These are phyloP conservation scores for Oligia fasciuncula DNA, from an alignment of 2,888 invertebrate genomes.

Conservation along the genomic window DNA sequence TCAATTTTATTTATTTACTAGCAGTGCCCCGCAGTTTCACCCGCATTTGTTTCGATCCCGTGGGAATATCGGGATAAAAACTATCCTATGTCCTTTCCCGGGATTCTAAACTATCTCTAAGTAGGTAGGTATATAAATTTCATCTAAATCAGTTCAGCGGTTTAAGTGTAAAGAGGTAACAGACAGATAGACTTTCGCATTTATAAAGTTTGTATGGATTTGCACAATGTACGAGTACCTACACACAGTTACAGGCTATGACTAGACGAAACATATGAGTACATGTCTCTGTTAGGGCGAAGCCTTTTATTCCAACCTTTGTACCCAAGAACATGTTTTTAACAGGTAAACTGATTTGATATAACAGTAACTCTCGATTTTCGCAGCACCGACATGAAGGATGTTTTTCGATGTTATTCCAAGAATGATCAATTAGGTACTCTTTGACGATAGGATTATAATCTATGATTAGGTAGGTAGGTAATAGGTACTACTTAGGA, in stretches of 20 bases:
- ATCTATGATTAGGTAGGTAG: neutral
- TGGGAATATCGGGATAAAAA: too few species aligned
- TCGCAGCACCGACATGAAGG: neutral
- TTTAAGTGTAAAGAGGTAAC: too few species aligned
- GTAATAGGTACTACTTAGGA: conserved; percentile 21
- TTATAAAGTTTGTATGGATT: neutral
- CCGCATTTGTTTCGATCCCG: too few species aligned
- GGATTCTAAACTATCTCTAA: too few species aligned
- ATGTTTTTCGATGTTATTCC: conserved; percentile 4
- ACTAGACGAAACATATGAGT: neutral
- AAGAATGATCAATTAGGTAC: conserved; percentile 14
- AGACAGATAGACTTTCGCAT: too few species aligned
- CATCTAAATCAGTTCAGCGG: too few species aligned
- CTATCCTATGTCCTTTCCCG: too few species aligned
- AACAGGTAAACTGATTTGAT: neutral
- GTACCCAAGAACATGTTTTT: neutral
- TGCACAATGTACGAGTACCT: neutral
- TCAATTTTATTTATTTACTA: neutral
- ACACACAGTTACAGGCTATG: neutral
- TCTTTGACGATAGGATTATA: conserved; percentile 15
- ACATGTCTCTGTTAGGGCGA: neutral
- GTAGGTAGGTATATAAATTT: too few species aligned
- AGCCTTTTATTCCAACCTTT: neutral
- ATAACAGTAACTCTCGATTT: neutral
- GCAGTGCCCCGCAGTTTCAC: too few species aligned